Conservation (phyloP, 2,113 vertebrate species). For the Cranoglanis bouderius region DNA sequence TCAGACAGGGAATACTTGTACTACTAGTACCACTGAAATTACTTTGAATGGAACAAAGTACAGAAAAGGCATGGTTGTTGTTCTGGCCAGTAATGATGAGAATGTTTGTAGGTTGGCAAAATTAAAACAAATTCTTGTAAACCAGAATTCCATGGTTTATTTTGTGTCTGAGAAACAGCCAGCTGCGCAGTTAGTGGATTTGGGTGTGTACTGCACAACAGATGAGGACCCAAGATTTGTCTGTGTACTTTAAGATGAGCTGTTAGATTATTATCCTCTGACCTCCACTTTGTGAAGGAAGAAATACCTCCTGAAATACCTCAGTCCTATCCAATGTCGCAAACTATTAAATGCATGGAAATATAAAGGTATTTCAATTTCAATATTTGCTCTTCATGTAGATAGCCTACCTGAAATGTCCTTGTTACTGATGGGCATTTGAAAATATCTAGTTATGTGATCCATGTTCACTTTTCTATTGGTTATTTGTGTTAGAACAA, state of each 20-base stretch:
- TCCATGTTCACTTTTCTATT: too few species aligned
- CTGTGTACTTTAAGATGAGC: not conserved
- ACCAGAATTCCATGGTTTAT: constrained; percentile 2
- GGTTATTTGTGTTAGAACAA: too few species aligned
- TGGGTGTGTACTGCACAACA: constrained; percentile 17
- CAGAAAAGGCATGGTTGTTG: not conserved
- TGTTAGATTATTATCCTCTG: constrained; percentile 23
- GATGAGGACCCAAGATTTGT: constrained; percentile 7
- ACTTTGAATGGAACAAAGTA: constrained; percentile 49
- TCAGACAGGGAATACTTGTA: constrained; percentile 42
- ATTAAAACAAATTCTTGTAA: constrained; percentile 23
- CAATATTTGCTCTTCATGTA: too few species aligned
- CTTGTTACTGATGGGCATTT: too few species aligned
- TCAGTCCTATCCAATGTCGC: not conserved
- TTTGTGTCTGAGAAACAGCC: constrained; percentile 9
- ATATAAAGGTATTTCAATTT: too few species aligned
- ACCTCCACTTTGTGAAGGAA: constrained; percentile 10
- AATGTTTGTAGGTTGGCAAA: constrained; percentile 20
- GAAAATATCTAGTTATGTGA: too few species aligned
- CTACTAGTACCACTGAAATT: constrained; percentile 45
- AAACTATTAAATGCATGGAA: constrained; percentile 15
- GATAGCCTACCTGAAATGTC: too few species aligned
- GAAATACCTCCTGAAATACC: not conserved
- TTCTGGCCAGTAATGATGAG: constrained; percentile 6
- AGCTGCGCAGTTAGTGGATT: not conserved